Percentiles rank a stretch among this genome's conserved stretches.
Evolutionary conservation across 2,113 vertebrate species (phyloP).

Genomic region (Paedocypris sp.): DNA sequence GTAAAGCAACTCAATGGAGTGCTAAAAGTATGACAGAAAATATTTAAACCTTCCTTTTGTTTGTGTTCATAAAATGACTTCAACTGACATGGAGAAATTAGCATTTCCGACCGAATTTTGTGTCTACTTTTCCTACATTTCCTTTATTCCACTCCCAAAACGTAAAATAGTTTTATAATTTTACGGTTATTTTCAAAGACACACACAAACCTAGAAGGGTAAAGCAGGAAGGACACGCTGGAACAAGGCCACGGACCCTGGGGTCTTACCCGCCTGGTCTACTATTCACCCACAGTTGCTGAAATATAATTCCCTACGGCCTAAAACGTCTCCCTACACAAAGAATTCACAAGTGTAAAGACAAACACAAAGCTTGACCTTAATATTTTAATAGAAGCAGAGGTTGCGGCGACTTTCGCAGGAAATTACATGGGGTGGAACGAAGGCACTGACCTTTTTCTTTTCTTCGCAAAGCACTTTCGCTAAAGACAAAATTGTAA

Average conservation of each 20-base stretch:
- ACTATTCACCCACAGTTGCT: slow-evolving; percentile 59
- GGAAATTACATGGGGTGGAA: slow-evolving; percentile 13
- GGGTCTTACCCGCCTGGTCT: slow-evolving; percentile 62
- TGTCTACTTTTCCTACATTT: too few relatives aligned
- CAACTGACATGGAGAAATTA: too few relatives aligned
- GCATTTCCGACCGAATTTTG: too few relatives aligned
- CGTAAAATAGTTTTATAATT: too few relatives aligned
- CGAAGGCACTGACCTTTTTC: slow-evolving; percentile 17
- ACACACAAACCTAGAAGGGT: slow-evolving; percentile 17
- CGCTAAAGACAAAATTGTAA: neutral
- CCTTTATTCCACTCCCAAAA: too few relatives aligned
- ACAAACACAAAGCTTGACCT: slow-evolving; percentile 49
- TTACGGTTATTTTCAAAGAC: too few relatives aligned
- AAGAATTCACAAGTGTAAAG: slow-evolving; percentile 53
- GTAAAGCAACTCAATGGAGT: too few relatives aligned
- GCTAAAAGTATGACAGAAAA: too few relatives aligned
- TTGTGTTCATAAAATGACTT: too few relatives aligned
- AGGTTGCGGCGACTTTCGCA: too few relatives aligned
- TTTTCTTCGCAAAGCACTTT: slow-evolving; percentile 6
- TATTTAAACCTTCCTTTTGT: too few relatives aligned
- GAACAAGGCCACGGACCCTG: slow-evolving; percentile 49
- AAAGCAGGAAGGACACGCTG: slow-evolving; percentile 45
- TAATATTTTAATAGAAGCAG: slow-evolving; percentile 37
- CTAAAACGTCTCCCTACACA: slow-evolving; percentile 51
- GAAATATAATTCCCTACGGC: slow-evolving; percentile 55